phyloP scores from a whole-genome alignment of 1,140 invertebrate genomes.

The Hycleus phaleratus region DNA sequence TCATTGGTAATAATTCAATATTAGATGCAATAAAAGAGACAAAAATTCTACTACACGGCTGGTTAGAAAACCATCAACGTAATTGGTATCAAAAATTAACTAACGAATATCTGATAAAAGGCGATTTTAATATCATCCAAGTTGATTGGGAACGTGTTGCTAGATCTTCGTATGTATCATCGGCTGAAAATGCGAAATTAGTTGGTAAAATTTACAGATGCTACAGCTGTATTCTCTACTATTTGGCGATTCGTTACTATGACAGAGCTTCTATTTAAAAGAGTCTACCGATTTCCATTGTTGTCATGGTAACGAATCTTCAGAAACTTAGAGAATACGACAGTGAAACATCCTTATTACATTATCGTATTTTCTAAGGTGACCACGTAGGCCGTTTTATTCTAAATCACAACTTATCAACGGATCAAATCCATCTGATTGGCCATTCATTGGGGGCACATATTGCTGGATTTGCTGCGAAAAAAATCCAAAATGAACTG shows the following conservation, averaged over 20 bases:
- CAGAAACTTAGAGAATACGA: not conserved
- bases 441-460: slow-evolving; percentile 56
- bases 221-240: slow-evolving; percentile 30
- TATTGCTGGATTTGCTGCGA: slow-evolving; percentile 49
- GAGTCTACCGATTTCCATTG: no score
- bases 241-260: not conserved
- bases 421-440: slow-evolving; percentile 44
- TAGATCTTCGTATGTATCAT: slow-evolving; percentile 7
- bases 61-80: slow-evolving; percentile 47
- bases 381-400: slow-evolving; percentile 29
- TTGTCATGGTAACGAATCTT: no score
- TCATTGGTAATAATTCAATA: not conserved
- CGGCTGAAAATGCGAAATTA: slow-evolving; percentile 12
- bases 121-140: slow-evolving; percentile 54
- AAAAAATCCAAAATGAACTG: slow-evolving; percentile 4
- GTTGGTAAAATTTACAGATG: slow-evolving; percentile 33
- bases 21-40: slow-evolving; percentile 36
- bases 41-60: slow-evolving; percentile 65
- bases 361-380: no score
- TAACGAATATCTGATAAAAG: slow-evolving; percentile 42
- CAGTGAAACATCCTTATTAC: no score
- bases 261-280: no score
- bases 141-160: slow-evolving; percentile 51
- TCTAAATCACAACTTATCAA: slow-evolving; percentile 21
- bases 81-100: slow-evolving; percentile 39